Percentiles rank a stretch among this genome's conserved stretches.
phyloP scores from a whole-genome alignment of 2,888 invertebrate species.

The Clepsis dumicolana region DNA sequence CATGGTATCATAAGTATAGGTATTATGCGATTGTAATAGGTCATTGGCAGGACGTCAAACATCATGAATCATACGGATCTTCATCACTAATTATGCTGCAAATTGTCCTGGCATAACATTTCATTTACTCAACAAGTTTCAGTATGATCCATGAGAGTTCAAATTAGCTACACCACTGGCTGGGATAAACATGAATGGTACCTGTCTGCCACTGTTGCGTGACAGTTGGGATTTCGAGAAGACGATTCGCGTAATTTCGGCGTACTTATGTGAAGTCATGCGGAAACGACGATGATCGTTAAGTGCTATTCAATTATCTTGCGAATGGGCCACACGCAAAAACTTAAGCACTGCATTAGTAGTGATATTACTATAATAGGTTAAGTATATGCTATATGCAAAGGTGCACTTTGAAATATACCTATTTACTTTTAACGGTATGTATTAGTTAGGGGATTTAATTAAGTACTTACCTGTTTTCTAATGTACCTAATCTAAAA shows the following conservation, averaged over 20 bases:
- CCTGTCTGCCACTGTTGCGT: constrained; percentile 40
- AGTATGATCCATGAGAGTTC: not conserved
- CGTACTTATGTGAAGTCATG: constrained; percentile 52
- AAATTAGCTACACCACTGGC: not conserved
- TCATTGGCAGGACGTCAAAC: constrained; percentile 78
- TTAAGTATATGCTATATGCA: not conserved
- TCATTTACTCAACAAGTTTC: constrained; percentile 1
- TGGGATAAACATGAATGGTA: constrained; percentile 34
- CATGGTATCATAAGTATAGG: constrained; percentile 19
- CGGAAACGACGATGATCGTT: constrained; percentile 55
- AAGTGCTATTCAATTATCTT: constrained; percentile 50
- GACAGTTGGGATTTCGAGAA: constrained; percentile 45
- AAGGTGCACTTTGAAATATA: not conserved
- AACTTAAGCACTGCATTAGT: constrained; percentile 27
- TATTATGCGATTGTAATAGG: constrained; percentile 70
- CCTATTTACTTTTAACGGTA: no score
- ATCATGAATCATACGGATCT: constrained; percentile 59
- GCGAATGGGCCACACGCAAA: constrained; percentile 49
- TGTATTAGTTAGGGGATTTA: not conserved
- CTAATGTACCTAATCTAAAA: no score
- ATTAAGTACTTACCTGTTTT: no score
- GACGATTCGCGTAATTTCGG: constrained; percentile 24
- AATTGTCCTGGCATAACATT: constrained; percentile 2
- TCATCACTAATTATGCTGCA: constrained; percentile 28
- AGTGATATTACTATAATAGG: constrained; percentile 49